Evolutionary conservation across 2,797 vertebrate species (phyloP), one percentile per base, ranked within the genome.

Genomic region (Molossus molossus): DNA sequence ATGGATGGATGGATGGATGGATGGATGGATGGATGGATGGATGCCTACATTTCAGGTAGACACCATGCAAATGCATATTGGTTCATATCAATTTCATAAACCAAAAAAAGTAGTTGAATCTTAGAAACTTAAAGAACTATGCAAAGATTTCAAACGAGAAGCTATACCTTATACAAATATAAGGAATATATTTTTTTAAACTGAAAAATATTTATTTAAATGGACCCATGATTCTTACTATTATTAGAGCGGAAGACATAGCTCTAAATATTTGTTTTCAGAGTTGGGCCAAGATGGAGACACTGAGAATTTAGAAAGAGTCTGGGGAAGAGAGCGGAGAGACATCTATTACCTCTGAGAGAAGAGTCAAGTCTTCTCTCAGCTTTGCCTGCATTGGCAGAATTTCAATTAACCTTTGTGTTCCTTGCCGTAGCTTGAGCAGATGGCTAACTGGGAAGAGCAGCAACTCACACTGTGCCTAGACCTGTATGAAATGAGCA

Each of bases 101-200:
- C 67, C 50, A 86, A 86, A 94, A 75, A 75, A 50, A 81, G 6
- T 23, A 92, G 13, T 15, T 69, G 18, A 91, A 79, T 60, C 29
- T 86, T 89, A 84, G 33, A 93, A 86, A 87, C 29, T 72, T 91
- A 85, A 37, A 95, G 55, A 87, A 69, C n/a, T 62, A 58, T 60
- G 7, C 3, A 72, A 86, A 70, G 11, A n/a, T 20, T 87, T 83
- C n/a, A 94, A 94, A 84, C 4, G 70, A 91, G 67, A 90, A 89
- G 17, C 5, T n/a, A 17, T 65, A 27, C 14, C 11, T n/a, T 70
- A 60, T 58, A 70, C 27, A 87, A 76, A 67, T 77, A 85, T 7
- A 27, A 33, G 33, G 6, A 40, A 33, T 57, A n/a, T 82, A 14
- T 37, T 45, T 45, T 45, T 45, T 45, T 45, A 89, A 83, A 40